phyloP scores from a whole-genome alignment of 2,113 vertebrate species.

The Prionailurus bengalensis region DNA sequence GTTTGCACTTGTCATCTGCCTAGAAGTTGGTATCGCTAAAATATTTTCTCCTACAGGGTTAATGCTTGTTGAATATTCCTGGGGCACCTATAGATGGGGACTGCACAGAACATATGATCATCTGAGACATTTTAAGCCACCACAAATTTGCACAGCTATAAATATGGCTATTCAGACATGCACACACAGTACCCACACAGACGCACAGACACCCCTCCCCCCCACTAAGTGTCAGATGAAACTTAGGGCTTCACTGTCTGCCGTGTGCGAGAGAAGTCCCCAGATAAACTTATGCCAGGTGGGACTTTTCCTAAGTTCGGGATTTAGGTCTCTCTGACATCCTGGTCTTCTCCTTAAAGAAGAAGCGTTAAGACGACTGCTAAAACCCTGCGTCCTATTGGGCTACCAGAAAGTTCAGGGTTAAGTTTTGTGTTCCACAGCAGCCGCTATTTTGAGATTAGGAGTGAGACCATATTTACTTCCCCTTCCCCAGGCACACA shows the following conservation, averaged over 20 bases:
- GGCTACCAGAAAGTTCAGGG: background rate
- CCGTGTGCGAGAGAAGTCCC: background rate
- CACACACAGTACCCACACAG: background rate
- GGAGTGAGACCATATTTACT: background rate
- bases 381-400: background rate
- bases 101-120: background rate
- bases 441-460: background rate
- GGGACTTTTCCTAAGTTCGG: background rate
- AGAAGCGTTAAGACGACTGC: background rate
- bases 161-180: background rate
- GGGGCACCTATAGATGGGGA: background rate
- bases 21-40: conserved; percentile 37
- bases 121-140: background rate
- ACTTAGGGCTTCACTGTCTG: background rate
- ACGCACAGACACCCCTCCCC: background rate
- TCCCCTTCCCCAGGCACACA: background rate
- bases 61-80: conserved; percentile 45
- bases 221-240: background rate
- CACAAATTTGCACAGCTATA: background rate
- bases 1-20: conserved; percentile 19
- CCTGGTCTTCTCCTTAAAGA: background rate
- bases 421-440: background rate
- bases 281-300: background rate
- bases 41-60: conserved; percentile 28
- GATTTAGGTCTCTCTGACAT: background rate